Conservation (phyloP, 2,797 vertebrate genomes). For the Premnoplex brunnescens region DNA sequence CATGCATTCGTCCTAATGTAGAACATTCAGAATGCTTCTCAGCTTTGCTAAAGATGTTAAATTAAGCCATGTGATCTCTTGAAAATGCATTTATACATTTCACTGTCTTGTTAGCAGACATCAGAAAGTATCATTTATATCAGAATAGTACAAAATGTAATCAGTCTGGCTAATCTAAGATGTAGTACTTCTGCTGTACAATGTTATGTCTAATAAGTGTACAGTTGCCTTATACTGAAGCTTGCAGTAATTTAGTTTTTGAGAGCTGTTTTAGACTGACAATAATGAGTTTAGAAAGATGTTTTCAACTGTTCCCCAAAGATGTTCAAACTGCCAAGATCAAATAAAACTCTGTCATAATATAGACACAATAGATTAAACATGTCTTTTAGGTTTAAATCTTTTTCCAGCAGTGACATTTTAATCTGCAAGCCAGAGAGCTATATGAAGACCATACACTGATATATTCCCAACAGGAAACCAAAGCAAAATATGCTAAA, state of each 20-base stretch:
- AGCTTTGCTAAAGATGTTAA: neutral
- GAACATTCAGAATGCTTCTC: neutral
- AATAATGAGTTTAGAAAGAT: conserved; percentile 62
- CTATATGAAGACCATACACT: conserved; percentile 40
- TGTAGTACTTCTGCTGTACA: neutral
- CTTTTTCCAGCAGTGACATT: conserved; percentile 42
- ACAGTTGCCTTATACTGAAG: conserved; percentile 40
- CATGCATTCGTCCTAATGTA: neutral
- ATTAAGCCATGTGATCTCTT: neutral
- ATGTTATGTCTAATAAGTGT: neutral
- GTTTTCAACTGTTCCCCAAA: conserved; percentile 68
- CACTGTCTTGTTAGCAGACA: conserved; percentile 55
- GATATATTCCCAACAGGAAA: conserved; percentile 57
- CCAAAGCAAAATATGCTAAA: conserved; percentile 51
- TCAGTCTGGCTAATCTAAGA: conserved; percentile 53
- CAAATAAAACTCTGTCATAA: conserved; percentile 72
- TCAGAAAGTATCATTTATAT: conserved; percentile 38
- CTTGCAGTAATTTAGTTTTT: conserved; percentile 44
- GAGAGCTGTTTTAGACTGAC: conserved; percentile 51
- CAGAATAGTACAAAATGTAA: conserved; percentile 45
- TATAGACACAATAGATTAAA: conserved; percentile 64
- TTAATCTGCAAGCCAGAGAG: conserved; percentile 65
- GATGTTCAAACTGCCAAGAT: conserved; percentile 54
- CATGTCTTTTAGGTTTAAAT: conserved; percentile 58
- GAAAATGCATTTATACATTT: neutral